Conservation (phyloP, 2,888 invertebrate species). For the Scaptomyza polygonia region DNA sequence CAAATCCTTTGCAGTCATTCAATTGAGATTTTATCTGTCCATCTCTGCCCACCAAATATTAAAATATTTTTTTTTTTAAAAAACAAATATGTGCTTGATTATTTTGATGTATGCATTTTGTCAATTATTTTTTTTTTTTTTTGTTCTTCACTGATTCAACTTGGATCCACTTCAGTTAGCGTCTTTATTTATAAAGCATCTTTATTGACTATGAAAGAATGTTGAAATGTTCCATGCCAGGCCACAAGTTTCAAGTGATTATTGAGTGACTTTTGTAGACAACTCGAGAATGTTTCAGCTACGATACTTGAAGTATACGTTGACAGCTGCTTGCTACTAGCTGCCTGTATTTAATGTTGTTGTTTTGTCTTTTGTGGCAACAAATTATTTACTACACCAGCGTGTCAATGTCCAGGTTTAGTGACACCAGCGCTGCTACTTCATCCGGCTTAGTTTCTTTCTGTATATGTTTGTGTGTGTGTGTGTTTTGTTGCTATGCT, state of each 20-base stretch:
- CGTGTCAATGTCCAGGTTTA: conserved; percentile 13
- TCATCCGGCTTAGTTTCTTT: conserved; percentile 35
- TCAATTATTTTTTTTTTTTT: not conserved
- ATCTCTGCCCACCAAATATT: conserved; percentile 1
- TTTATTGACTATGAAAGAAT: not conserved
- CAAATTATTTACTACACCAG: conserved; percentile 53
- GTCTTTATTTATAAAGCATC: not conserved
- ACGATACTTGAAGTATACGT: not conserved
- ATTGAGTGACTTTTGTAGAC: not conserved
- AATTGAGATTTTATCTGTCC: conserved; percentile 19
- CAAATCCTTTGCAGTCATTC: conserved; percentile 10
- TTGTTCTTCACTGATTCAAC: not conserved
- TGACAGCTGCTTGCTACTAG: not conserved
- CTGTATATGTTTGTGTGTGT: conserved; percentile 6
- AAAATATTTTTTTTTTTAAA: not conserved
- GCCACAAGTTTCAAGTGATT: not conserved
- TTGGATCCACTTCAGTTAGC: not conserved
- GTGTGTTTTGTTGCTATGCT: conserved; percentile 1
- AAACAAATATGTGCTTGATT: too few relatives aligned
- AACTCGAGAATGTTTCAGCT: not conserved
- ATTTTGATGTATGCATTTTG: too few relatives aligned
- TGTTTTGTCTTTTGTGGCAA: not conserved
- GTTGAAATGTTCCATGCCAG: not conserved
- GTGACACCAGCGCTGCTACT: conserved; percentile 20
- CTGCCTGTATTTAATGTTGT: not conserved